Conservation (phyloP, 2,797 vertebrate species). For the Clamator glandarius region DNA sequence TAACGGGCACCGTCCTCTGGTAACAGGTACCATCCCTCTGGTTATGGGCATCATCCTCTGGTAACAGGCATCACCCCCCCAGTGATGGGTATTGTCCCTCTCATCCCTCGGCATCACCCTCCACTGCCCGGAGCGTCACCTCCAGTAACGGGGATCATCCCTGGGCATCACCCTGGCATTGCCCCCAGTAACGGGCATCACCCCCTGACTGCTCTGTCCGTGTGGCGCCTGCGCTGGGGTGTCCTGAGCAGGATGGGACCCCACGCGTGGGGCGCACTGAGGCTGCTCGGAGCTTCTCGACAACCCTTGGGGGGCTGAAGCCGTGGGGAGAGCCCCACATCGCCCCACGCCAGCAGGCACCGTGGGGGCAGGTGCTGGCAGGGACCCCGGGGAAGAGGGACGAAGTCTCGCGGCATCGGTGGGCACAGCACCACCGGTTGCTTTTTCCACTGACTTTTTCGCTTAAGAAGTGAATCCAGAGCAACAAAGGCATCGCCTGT, state of each 20-base stretch:
- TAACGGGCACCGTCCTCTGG: too few relatives aligned
- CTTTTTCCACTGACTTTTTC: neutral
- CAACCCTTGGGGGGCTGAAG: neutral
- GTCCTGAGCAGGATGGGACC: neutral
- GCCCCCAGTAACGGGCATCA: neutral
- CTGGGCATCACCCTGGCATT: neutral
- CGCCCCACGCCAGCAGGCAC: neutral
- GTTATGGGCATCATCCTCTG: too few relatives aligned
- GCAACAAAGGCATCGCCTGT: accelerated
- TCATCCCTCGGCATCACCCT: too few relatives aligned
- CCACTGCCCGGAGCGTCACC: too few relatives aligned
- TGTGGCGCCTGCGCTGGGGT: neutral
- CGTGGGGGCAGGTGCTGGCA: too few relatives aligned
- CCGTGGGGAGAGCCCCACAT: neutral
- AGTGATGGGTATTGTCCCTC: too few relatives aligned
- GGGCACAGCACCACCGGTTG: accelerated
- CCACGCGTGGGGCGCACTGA: neutral
- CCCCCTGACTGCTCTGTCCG: neutral
- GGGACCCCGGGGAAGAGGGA: neutral
- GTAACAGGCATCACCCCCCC: too few relatives aligned
- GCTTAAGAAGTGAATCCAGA: accelerated
- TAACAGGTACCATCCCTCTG: too few relatives aligned
- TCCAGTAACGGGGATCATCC: too few relatives aligned
- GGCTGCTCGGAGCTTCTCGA: neutral
- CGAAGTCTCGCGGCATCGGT: neutral